Base-by-base conservation (phyloP, 2,888 invertebrate species). In the Euspilapteryx auroguttella region DNA sequence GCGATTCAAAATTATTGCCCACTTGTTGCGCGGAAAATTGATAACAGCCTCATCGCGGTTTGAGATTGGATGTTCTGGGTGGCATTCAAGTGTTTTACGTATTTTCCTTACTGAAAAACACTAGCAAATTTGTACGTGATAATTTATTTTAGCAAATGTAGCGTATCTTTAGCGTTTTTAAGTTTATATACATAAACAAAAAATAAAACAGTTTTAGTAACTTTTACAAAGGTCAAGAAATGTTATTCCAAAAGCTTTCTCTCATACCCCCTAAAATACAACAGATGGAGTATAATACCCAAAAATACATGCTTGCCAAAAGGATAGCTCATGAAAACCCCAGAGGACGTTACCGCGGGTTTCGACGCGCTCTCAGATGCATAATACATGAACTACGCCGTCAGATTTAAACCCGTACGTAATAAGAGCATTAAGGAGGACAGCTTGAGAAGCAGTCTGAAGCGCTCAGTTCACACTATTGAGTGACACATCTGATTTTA, bases 341-440 rank as follows among this genome's bases (percentile, higher is more conserved):
- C 46, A 55, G 47, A 49, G 49, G 47, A 52, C 53, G 61, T 63
- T 58, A 58, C 65, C 62, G 61, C 62, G 66, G 58, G 66, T 66
- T 62, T 63, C 66, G 59, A 59, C 66, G 66, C 59, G 54, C 56
- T 58, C 63, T 58, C 49, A 56, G 61, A 73, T 73, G 71, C 71
- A 73, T 73, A 69, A 73, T 68, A 71, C 73, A 71, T 73, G 73
- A 71, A 29, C 12, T 6, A 15, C 17, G 13, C 48, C 66, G 65
- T 69, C 66, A 68, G 73, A 71, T 71, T 71, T 71, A 71, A 73
- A 66, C 68, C 63, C 58, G 55, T n/a, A 57, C 54, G 69, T 68
- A 71, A 73, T 73, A 73, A 71, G 64, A 69, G 54, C 63, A 71
- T 68, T 64, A 65, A 17, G 54, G 49, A 51, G 45, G 51, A 51